Evolutionary conservation across 1,140 invertebrate genomes (phyloP), one percentile per base, ranked within the genome.

Genomic region (Anastrepha ludens): DNA sequence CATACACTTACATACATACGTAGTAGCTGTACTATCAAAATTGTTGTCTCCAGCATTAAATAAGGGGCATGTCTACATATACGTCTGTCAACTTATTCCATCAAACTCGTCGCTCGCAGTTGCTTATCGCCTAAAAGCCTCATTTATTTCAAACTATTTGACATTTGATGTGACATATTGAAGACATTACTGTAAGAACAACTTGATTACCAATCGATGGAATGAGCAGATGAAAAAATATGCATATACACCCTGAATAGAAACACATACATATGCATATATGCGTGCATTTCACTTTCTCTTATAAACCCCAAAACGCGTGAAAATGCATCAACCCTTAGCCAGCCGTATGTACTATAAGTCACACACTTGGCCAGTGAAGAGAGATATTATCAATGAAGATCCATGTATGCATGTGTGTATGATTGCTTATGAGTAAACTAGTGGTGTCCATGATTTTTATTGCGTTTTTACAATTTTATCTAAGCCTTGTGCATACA

Each of bases 101-200:
- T 81, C 74, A 55, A 81, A 81, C 11, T 81, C 47, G 44, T 81
- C 74, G 7, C 74, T 81, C 47, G 20, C 74, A 81, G 55, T 81
- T 81, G 74, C 55, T 81, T 81, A 81, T 50, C 74, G 74, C 74
- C 74, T 81, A 81, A 81, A 81, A 81, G 74, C 47, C 74, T 55
- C n/a, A 81, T 81, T 81, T 58, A 81, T 81, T 81, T 81, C 20
- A 17, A 9, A 81, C 47, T 58, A 81, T 50, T 81, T 81, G 74
- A 81, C 74, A 81, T 81, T 81, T 50, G 47, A 81, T 81, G 50
- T 55, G 74, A 81, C 74, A 81, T 41, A 20, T 50, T 81, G 44
- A 81, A 81, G 50, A 81, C 11, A 81, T 81, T 55, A 81, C 15
- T n/a, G 11, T n/a, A 15, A 74, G 3, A n/a, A 74, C 67, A 74